Evolutionary conservation across 2,113 vertebrate species (phyloP).

Genomic region (Epinephelus fuscoguttatus): DNA sequence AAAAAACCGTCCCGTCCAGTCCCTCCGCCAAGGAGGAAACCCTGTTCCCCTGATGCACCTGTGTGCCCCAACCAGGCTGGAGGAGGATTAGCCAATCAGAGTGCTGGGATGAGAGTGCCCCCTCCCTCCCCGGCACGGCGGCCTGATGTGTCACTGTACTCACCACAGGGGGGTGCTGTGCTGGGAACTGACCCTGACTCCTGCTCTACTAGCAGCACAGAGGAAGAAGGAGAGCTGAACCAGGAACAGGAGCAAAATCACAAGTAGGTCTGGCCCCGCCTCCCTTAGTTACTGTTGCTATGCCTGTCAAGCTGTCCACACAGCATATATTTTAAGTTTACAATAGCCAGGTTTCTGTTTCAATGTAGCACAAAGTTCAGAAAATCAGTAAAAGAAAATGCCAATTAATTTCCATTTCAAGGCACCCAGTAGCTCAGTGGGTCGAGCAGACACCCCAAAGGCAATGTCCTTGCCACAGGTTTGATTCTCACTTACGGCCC

Average conservation of each 20-base stretch:
- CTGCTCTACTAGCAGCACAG: constrained; percentile 93
- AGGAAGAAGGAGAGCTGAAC: constrained; percentile 89
- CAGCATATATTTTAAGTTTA: too few species aligned
- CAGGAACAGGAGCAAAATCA: constrained; percentile 61
- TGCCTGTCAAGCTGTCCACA: neutral
- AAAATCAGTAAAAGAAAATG: neutral
- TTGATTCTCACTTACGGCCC: too few species aligned
- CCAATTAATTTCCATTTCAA: too few species aligned
- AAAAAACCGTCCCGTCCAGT: constrained; percentile 80
- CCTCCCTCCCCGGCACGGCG: neutral
- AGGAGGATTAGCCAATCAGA: constrained; percentile 46
- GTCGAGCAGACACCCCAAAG: too few species aligned
- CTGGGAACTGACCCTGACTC: constrained; percentile 87
- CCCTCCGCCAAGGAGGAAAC: constrained; percentile 87
- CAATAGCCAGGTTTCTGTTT: neutral
- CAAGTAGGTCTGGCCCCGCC: constrained; percentile 50
- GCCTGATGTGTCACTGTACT: constrained; percentile 86
- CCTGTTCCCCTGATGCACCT: constrained; percentile 29
- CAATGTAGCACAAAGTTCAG: neutral
- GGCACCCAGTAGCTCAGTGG: too few species aligned
- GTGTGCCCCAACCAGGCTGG: constrained; percentile 16
- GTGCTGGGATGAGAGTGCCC: constrained; percentile 18
- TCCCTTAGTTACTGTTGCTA: neutral
- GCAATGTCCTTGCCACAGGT: too few species aligned
- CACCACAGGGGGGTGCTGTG: constrained; percentile 76